Percentiles rank a stretch among this genome's conserved stretches.
Conservation (phyloP, 2,888 invertebrate genomes). For the Leptothorax acervorum region DNA sequence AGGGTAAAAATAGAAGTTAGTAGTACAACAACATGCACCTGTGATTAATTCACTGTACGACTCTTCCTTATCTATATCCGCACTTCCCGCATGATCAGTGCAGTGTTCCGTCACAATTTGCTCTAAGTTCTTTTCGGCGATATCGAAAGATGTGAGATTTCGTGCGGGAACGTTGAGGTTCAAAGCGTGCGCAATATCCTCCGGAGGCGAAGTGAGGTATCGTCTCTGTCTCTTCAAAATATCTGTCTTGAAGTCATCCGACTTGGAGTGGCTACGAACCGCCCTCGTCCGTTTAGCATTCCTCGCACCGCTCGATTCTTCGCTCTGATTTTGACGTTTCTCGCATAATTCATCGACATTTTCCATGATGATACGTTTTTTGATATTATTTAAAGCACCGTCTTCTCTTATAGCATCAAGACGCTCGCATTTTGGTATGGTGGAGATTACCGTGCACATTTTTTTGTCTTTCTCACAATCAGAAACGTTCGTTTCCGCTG, state of each 20-base stretch:
- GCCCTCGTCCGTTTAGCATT: conserved; percentile 52
- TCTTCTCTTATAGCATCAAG: conserved; percentile 45
- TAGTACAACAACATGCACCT: conserved; percentile 81
- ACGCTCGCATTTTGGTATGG: conserved; percentile 80
- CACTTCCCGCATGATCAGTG: conserved; percentile 13
- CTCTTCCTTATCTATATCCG: conserved; percentile 33
- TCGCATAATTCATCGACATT: neutral
- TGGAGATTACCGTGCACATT: conserved; percentile 78
- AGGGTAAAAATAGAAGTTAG: conserved; percentile 67
- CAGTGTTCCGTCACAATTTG: neutral
- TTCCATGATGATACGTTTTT: neutral
- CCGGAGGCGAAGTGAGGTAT: conserved; percentile 74
- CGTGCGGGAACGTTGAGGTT: conserved; percentile 72
- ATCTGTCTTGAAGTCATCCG: conserved; percentile 76
- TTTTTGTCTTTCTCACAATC: neutral
- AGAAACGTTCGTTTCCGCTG: neutral
- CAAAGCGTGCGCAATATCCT: conserved; percentile 78
- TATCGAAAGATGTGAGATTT: conserved; percentile 1
- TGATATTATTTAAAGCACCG: neutral
- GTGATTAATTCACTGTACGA: conserved; percentile 55
- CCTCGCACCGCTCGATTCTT: neutral
- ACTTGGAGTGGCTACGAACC: conserved; percentile 75
- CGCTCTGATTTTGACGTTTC: neutral
- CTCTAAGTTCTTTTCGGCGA: neutral
- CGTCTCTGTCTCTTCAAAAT: conserved; percentile 73